phyloP scores from a whole-genome alignment of 2,888 invertebrate species.

The Cerastis leucographa region DNA sequence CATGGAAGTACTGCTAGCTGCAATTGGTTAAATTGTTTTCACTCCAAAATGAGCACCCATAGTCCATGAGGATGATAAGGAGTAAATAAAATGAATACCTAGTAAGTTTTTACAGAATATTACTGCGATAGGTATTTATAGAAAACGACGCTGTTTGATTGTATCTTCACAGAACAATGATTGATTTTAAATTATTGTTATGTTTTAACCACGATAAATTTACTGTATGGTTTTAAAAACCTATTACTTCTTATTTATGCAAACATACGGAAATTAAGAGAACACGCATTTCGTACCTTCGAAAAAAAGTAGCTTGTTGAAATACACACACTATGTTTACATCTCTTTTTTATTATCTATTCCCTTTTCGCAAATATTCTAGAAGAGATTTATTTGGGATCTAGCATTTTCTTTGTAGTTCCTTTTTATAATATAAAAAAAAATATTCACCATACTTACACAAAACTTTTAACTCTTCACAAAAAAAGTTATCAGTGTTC shows the following conservation, averaged over 20 bases:
- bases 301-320: not conserved
- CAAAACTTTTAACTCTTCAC: not conserved
- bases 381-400: not conserved
- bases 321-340: not conserved
- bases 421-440: no score
- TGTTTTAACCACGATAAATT: conserved; percentile 5
- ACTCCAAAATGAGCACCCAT: not conserved
- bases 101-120: not conserved
- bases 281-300: not conserved
- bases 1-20: not conserved
- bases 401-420: not conserved
- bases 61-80: no score
- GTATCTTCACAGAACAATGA: not conserved
- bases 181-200: conserved; percentile 12
- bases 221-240: not conserved
- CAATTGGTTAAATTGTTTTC: not conserved
- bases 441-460: conserved; percentile 11
- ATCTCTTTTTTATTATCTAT: not conserved
- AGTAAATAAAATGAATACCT: not conserved
- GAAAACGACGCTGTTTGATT: not conserved
- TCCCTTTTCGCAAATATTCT: not conserved
- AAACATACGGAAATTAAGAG: not conserved
- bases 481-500: not conserved
- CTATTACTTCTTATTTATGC: no score
- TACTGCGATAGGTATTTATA: not conserved